Evolutionary conservation across 1,140 invertebrate species (phyloP), one percentile per base, ranked within the genome.

Genomic region (Anagrus nilaparvatae): DNA sequence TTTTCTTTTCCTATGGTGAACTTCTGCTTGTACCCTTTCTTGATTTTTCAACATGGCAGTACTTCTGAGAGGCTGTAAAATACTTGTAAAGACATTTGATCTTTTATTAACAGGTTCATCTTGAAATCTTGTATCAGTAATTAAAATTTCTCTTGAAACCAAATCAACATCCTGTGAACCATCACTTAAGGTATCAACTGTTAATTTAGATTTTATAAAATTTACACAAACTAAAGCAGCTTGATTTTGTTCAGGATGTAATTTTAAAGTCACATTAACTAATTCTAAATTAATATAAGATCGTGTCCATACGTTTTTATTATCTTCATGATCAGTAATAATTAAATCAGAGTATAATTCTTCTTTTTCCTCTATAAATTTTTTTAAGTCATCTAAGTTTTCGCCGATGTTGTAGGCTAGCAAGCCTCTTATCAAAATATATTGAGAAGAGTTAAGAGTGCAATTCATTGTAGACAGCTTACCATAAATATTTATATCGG

Each of bases 331-430:
- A 5, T 58, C 54, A 0, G 28, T 37, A 1, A 16, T 44, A 3
- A 47, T 43, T 2, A 47, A 52, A n/a, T n/a, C n/a, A 3, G 52
- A 43, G 6, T 55, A 54, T n/a, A n/a, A n/a, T 5, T 61, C 52
- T 0, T 38, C 47, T 0, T 41, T 47, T 23, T 67, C 60, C 10
- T 59, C 56, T 40, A 60, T 58, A 8, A 64, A 60, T 0, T 45
- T 37, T 1, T 56, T 47, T 21, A 67, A 65, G 51, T 88, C 84
- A 43, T 85, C 83, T 10, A 94, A 67, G 45, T 78, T 76, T 63
- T 99, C 94, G 12, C 90, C 92, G 29, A 98, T 78, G 70, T 99
- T 98, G 59, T 90, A 85, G 1, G 80, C 77, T 1, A 99, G 67
- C 16, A 98, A 70, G 17, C 91, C 92, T 34, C 87, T 76, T 14